These are phyloP conservation scores for Rhagoletis zephyria DNA, from an alignment of 1,140 invertebrate genomes.

Conservation along the genomic window DNA sequence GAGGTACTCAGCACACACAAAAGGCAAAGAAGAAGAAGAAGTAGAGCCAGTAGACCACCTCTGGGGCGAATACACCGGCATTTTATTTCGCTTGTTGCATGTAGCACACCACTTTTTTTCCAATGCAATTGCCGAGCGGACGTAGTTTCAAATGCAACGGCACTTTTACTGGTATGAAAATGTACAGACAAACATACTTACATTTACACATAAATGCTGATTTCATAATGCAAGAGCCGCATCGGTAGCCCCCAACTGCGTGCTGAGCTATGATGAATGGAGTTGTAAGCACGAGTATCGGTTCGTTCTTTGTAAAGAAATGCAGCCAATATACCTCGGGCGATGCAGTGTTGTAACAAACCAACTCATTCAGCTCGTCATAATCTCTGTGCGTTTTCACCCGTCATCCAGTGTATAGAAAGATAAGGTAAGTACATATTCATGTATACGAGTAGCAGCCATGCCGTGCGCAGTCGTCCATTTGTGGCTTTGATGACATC, in stretches of 20 bases:
- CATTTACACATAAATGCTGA: background rate
- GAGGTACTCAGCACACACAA: background rate
- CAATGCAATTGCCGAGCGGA: background rate
- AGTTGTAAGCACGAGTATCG: slow-evolving; percentile 7
- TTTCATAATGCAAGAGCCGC: too few relatives aligned
- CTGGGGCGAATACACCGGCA: too few relatives aligned
- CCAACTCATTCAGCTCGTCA: background rate
- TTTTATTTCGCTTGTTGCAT: slow-evolving; percentile 42
- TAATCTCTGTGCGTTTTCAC: background rate
- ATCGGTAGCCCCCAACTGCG: background rate
- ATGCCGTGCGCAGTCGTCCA: background rate
- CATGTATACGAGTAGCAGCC: background rate
- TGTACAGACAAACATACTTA: background rate
- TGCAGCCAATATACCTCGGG: background rate
- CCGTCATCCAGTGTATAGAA: too few relatives aligned
- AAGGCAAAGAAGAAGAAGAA: background rate
- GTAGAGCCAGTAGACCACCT: background rate
- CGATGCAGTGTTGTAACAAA: background rate
- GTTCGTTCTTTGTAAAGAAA: background rate
- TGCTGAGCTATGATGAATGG: slow-evolving; percentile 4
- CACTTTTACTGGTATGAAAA: background rate
- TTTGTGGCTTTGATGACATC: slow-evolving; percentile 50
- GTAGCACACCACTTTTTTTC: background rate
- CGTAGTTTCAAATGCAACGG: background rate
- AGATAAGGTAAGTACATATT: background rate